phyloP scores from a whole-genome alignment of 1,140 invertebrate species.

The Amphibalanus amphitrite region DNA sequence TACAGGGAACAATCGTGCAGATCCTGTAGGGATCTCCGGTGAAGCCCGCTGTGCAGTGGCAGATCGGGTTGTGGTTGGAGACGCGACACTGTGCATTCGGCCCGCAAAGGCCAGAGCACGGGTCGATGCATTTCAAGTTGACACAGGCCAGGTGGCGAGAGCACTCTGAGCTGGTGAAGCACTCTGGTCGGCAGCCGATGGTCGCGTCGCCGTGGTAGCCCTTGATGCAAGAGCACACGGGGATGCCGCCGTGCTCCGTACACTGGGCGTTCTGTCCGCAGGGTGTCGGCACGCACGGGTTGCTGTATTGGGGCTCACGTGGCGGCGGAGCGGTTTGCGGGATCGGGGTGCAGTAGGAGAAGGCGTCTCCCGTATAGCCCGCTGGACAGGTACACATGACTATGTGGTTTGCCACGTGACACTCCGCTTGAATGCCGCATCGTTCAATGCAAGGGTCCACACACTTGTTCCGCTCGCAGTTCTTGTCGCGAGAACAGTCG shows the following conservation, averaged over 20 bases:
- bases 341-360: no score
- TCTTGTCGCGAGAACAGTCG: not conserved
- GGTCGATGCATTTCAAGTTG: constrained; percentile 59
- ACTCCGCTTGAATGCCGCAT: not conserved
- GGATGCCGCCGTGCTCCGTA: constrained; percentile 20
- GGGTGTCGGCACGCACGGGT: not conserved
- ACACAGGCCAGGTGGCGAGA: constrained; percentile 35
- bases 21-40: constrained; percentile 34
- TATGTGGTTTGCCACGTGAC: not conserved
- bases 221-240: constrained; percentile 40
- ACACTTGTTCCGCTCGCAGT: not conserved
- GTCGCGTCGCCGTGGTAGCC: constrained; percentile 59
- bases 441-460: not conserved
- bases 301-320: no score
- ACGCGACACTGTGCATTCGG: no score
- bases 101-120: constrained; percentile 55
- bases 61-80: no score
- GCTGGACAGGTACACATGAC: not conserved
- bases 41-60: constrained; percentile 24
- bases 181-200: constrained; percentile 49
- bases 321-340: no score
- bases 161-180: constrained; percentile 47
- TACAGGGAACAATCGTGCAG: constrained; percentile 24
- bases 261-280: constrained; percentile 43
- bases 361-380: not conserved